These are phyloP conservation scores for Serranus cabrilla DNA, from an alignment of 2,797 vertebrate species.

Conservation along the genomic window DNA sequence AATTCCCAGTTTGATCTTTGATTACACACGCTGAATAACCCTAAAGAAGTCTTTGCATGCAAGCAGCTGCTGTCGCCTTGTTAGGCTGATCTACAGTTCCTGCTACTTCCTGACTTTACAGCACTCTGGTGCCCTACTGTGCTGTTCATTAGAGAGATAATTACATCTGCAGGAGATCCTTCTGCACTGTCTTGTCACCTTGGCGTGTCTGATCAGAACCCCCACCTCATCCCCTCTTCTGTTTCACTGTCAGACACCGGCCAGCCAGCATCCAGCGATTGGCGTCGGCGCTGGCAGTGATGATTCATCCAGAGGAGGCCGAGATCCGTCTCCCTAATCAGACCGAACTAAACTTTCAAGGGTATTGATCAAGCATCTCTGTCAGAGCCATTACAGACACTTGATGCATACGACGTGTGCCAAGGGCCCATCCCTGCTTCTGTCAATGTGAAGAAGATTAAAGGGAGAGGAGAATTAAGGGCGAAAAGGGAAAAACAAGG, in stretches of 20 bases:
- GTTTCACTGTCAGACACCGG: conserved; percentile 27
- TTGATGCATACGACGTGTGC: conserved; percentile 34
- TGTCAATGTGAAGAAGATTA: conserved; percentile 61
- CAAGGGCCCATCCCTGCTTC: conserved; percentile 27
- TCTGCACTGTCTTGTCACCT: conserved; percentile 57
- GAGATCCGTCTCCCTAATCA: conserved; percentile 65
- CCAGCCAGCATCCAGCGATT: conserved; percentile 29
- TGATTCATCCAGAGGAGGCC: conserved; percentile 58
- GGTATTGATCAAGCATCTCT: conserved; percentile 71
- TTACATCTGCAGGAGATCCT: conserved; percentile 76
- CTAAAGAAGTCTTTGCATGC: conserved; percentile 11
- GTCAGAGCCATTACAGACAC: conserved; percentile 62
- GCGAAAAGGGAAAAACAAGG: conserved; percentile 38
- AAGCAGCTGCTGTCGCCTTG: conserved; percentile 52
- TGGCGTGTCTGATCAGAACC: conserved; percentile 50
- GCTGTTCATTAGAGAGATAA: conserved; percentile 76
- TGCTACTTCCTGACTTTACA: conserved; percentile 55
- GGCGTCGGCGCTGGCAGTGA: background rate
- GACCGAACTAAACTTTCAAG: conserved; percentile 69
- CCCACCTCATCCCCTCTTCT: conserved; percentile 16
- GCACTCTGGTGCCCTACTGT: conserved; percentile 46
- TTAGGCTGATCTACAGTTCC: conserved; percentile 62
- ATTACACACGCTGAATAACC: background rate
- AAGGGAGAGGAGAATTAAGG: conserved; percentile 52
- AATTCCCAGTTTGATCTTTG: background rate